phyloP scores from a whole-genome alignment of 2,113 vertebrate genomes.

The Campylomormyrus tamandua region DNA sequence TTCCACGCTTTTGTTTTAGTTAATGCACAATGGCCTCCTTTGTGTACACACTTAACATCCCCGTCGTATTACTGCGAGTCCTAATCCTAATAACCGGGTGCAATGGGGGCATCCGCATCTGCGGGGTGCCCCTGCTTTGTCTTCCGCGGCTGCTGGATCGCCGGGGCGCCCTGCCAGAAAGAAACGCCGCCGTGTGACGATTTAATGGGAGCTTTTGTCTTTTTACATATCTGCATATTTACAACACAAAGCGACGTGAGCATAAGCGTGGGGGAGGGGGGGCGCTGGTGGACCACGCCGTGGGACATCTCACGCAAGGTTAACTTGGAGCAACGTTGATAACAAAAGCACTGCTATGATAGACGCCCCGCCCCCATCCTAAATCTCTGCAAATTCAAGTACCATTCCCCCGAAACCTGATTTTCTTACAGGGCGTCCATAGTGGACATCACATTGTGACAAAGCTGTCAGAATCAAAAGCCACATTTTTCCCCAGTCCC shows the following conservation, averaged over 20 bases:
- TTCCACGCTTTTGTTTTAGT: neutral
- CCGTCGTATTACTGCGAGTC: neutral
- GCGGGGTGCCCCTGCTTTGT: neutral
- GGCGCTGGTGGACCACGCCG: constrained; percentile 1
- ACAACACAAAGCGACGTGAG: constrained; percentile 55
- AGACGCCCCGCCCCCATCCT: constrained; percentile 24
- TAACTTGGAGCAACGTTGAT: constrained; percentile 16
- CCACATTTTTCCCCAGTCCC: neutral
- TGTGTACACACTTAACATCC: neutral
- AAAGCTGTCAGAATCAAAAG: neutral
- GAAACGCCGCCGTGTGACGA: constrained; percentile 18
- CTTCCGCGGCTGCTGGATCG: neutral
- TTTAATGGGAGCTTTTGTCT: constrained; percentile 63
- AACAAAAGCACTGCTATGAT: constrained; percentile 31
- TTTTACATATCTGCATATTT: constrained; percentile 53
- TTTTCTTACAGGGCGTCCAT: neutral
- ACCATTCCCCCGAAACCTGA: neutral
- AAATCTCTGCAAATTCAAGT: constrained; percentile 41
- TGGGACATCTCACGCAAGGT: constrained; percentile 8
- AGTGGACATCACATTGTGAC: neutral
- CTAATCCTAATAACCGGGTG: neutral
- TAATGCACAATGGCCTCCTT: neutral
- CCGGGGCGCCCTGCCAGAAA: neutral
- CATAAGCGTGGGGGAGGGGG: neutral
- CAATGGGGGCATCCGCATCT: neutral